Evolutionary conservation across 2,888 invertebrate genomes (phyloP).

Genomic region (Notodonta dromedarius): DNA sequence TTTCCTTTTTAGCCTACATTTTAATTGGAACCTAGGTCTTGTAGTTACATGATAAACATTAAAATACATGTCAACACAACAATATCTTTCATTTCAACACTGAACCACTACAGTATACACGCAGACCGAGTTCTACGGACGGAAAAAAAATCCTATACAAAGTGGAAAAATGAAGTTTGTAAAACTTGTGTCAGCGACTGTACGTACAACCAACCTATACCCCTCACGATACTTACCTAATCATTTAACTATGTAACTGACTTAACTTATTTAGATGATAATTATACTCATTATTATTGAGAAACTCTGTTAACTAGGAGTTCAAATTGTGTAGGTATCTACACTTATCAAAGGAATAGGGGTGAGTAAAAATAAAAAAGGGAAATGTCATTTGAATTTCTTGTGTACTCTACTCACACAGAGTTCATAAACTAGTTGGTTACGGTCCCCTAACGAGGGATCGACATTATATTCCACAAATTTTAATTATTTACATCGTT

Average conservation of each 20-base stretch:
- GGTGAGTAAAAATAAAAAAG: too few species aligned
- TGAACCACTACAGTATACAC: slow-evolving; percentile 43
- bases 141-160: slow-evolving; percentile 1
- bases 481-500: too few species aligned
- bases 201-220: slow-evolving; percentile 41
- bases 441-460: too few species aligned
- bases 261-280: slow-evolving; percentile 5
- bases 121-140: slow-evolving; percentile 25
- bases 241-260: slow-evolving; percentile 14
- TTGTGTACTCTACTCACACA: too few species aligned
- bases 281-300: neutral
- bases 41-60: slow-evolving; percentile 82
- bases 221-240: slow-evolving; percentile 14
- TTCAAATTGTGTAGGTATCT: too few species aligned
- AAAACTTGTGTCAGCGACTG: slow-evolving; percentile 43
- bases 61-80: slow-evolving; percentile 83
- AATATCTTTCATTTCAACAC: slow-evolving; percentile 80
- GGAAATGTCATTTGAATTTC: too few species aligned
- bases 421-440: too few species aligned
- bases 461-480: too few species aligned
- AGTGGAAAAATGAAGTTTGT: slow-evolving; percentile 20
- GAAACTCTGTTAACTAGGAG: too few species aligned
- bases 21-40: slow-evolving; percentile 72
- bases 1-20: slow-evolving; percentile 58
- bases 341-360: too few species aligned